phyloP scores from a whole-genome alignment of 2,113 vertebrate genomes.

The Addax nasomaculatus region DNA sequence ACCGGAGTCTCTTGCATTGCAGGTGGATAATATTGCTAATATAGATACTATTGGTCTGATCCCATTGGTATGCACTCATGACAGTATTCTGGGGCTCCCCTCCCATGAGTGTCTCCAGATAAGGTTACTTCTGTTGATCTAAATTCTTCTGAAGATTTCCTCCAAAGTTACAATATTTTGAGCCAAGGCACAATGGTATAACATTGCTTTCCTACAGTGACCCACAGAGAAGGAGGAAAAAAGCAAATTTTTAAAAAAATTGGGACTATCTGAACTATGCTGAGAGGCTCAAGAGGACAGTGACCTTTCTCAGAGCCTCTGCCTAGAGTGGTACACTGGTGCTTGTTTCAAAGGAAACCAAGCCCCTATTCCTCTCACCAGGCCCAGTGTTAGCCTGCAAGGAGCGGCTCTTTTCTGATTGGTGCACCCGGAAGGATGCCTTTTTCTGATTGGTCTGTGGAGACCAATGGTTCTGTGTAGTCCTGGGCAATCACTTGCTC shows the following conservation, averaged over 20 bases:
- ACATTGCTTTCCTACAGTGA: background rate
- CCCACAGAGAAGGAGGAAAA: background rate
- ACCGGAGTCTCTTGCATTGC: background rate
- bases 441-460: background rate
- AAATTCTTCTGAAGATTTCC: background rate
- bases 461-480: background rate
- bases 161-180: background rate
- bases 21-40: background rate
- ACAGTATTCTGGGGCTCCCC: background rate
- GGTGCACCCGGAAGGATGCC: background rate
- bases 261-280: background rate
- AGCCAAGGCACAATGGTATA: background rate
- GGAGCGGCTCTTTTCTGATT: background rate
- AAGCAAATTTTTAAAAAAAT: background rate
- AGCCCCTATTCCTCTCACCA: background rate
- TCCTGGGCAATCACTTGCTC: background rate
- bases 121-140: background rate
- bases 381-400: background rate
- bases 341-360: background rate
- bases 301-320: background rate
- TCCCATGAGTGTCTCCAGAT: background rate
- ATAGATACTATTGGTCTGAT: background rate
- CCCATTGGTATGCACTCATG: no score
- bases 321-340: rapidly evolving
- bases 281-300: background rate